Evolutionary conservation across 2,113 vertebrate genomes (phyloP).

Genomic region (Narcine bancroftii): DNA sequence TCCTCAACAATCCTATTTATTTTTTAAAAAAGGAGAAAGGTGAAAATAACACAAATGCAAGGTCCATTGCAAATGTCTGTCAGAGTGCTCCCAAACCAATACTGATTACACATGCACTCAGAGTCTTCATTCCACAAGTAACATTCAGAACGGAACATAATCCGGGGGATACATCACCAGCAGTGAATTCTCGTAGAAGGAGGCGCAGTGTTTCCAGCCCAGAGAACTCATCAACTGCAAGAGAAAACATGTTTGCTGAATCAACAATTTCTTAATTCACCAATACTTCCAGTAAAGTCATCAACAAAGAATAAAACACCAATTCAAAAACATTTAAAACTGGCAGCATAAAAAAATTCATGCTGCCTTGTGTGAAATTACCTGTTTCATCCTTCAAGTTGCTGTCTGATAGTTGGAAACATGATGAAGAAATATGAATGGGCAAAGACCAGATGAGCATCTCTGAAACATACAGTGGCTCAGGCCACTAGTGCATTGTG

Average conservation of each 20-base stretch:
- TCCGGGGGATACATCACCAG: slow-evolving; percentile 27
- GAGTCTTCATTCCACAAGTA: background rate
- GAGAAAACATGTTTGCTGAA: background rate
- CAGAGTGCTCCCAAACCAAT: background rate
- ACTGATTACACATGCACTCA: slow-evolving; percentile 5
- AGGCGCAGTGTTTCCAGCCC: slow-evolving; percentile 26
- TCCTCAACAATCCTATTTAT: background rate
- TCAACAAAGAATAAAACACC: background rate
- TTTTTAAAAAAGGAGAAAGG: background rate
- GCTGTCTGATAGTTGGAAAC: background rate
- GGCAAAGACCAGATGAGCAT: too few species aligned
- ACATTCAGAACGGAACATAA: slow-evolving; percentile 6
- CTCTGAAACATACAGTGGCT: background rate
- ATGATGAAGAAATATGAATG: background rate
- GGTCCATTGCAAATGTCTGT: background rate
- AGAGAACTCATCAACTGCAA: slow-evolving; percentile 32
- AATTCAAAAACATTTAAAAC: background rate
- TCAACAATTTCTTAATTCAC: background rate
- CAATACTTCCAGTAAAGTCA: background rate
- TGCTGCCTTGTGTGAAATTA: background rate
- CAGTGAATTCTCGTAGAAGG: slow-evolving; percentile 7
- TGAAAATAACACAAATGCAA: background rate
- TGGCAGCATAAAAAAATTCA: background rate
- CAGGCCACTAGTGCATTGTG: background rate
- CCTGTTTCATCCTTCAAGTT: background rate